Evolutionary conservation across 1,140 invertebrate genomes (phyloP).

Genomic region (Aradophagus sp.): DNA sequence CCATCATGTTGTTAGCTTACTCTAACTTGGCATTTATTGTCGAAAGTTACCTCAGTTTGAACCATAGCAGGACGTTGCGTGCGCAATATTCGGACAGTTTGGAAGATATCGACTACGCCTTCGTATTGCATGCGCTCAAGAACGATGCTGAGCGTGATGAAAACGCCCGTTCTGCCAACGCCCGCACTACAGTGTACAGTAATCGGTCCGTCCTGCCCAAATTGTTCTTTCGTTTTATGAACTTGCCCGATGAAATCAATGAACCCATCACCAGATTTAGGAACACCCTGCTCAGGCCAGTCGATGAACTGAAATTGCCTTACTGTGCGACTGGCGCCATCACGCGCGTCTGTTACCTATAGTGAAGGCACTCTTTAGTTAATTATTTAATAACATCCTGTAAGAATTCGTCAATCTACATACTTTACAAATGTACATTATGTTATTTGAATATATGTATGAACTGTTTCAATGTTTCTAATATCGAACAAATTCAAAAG

Average conservation of each 20-base stretch:
- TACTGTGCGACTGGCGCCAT: conserved; percentile 96
- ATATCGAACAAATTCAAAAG: too few relatives aligned
- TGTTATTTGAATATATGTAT: too few relatives aligned
- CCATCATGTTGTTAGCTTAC: too few relatives aligned
- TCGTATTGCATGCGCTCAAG: conserved; percentile 99
- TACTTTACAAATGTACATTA: too few relatives aligned
- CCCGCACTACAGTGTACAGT: conserved; percentile 98
- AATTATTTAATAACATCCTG: too few relatives aligned
- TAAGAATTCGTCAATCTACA: too few relatives aligned
- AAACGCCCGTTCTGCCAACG: conserved; percentile 98
- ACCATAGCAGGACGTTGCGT: conserved; percentile 99
- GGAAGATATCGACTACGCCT: conserved; percentile 98
- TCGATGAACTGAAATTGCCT: conserved; percentile 99
- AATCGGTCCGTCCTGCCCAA: conserved; percentile 99
- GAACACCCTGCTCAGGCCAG: conserved; percentile 99
- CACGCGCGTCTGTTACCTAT: conserved; percentile 91
- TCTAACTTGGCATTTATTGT: conserved; percentile 19
- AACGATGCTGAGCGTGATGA: conserved; percentile 98
- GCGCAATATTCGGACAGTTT: conserved; percentile 97
- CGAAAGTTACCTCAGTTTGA: conserved; percentile 91
- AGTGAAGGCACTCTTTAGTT: too few relatives aligned
- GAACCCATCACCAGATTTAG: conserved; percentile 97
- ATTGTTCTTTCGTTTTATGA: conserved; percentile 99
- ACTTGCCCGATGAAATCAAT: conserved; percentile 99
- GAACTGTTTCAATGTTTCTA: too few relatives aligned